Percentiles rank a stretch among this genome's conserved stretches.
Conservation (phyloP, 1,140 invertebrate genomes). For the Aphelenchoides fujianensis region DNA sequence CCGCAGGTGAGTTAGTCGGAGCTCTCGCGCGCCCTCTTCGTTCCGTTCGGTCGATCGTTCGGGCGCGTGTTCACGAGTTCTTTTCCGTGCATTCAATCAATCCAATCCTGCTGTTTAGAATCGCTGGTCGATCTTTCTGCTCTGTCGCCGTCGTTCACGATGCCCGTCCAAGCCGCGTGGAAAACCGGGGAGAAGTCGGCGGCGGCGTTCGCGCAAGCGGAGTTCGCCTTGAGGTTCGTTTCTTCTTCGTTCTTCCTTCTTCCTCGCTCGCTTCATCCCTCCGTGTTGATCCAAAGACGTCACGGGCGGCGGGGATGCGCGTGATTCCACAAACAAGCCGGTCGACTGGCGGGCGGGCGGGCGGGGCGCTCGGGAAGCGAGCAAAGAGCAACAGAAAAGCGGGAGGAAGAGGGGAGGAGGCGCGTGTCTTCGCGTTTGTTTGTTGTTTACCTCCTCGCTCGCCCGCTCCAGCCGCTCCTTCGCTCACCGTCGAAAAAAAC, state of each 20-base stretch:
- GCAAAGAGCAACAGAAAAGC: neutral
- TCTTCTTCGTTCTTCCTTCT: no score
- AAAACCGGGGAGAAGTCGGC: neutral
- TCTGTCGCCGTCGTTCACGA: neutral
- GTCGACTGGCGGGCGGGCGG: no score
- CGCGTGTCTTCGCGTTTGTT: neutral
- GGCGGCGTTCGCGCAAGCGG: neutral
- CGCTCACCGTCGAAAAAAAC: neutral
- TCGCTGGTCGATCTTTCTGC: conserved; percentile 20
- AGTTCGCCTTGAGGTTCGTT: neutral
- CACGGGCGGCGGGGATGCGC: no score
- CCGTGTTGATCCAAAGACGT: no score
- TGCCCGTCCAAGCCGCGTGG: conserved; percentile 19
- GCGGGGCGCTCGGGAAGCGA: neutral
- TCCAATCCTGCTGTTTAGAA: conserved; percentile 13
- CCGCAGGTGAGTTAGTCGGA: neutral
- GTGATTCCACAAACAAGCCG: no score
- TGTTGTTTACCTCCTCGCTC: no score
- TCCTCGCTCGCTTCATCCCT: no score
- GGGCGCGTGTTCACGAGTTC: neutral
- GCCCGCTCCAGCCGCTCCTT: no score
- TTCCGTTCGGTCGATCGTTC: neutral
- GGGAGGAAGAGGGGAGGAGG: neutral
- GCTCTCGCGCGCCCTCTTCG: neutral
- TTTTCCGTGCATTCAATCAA: neutral